Conservation (phyloP, 1,140 invertebrate species). For the Brevipalpus yothersi region DNA sequence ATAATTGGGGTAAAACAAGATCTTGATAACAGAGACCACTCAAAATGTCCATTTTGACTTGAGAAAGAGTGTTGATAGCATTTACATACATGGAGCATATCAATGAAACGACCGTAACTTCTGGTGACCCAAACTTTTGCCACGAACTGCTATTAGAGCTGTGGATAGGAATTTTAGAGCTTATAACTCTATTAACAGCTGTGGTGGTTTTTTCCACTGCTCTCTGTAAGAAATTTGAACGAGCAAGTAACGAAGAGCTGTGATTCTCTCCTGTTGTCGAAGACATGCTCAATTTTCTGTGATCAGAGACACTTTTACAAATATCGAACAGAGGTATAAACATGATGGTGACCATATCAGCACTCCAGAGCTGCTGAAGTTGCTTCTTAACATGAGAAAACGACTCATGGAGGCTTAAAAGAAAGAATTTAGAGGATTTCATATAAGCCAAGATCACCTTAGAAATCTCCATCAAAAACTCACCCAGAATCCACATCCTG, state of each 20-base stretch:
- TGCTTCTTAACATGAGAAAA: conserved; percentile 53
- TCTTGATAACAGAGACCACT: conserved; percentile 89
- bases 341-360: conserved; percentile 29
- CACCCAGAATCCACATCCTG: conserved; percentile 43
- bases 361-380: conserved; percentile 59
- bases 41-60: conserved; percentile 76
- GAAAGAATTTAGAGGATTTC: background rate
- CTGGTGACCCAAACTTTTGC: conserved; percentile 42
- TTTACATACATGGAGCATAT: conserved; percentile 79
- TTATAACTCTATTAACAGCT: background rate
- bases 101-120: conserved; percentile 48
- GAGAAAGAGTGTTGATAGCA: conserved; percentile 60
- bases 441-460: background rate
- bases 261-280: background rate
- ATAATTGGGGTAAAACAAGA: conserved; percentile 62
- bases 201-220: conserved; percentile 3
- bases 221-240: background rate
- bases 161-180: background rate
- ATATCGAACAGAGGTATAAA: conserved; percentile 22
- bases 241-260: background rate
- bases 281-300: background rate
- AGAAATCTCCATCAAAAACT: background rate
- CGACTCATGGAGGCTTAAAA: conserved; percentile 45
- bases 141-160: background rate
- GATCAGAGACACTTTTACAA: background rate